A percentile compares a stretch with the other conserved stretches of the same genome.
These are phyloP conservation scores for Homarus americanus DNA, from an alignment of 1,140 invertebrate species.

Conservation along the genomic window DNA sequence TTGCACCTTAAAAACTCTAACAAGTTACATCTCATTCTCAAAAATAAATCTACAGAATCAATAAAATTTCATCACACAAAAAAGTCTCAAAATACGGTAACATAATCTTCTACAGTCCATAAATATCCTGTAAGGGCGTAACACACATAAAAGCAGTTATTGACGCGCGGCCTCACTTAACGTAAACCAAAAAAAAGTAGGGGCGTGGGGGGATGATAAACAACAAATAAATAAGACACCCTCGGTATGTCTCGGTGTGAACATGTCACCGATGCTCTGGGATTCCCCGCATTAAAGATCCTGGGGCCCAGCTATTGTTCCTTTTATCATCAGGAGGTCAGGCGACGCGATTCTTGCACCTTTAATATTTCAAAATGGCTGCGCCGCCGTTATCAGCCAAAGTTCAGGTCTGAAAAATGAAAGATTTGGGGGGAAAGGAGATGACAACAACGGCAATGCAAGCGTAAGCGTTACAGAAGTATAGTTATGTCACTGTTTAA, in stretches of 20 bases:
- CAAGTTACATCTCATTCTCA: too few relatives aligned
- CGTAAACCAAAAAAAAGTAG: background rate
- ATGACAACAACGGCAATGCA: conserved; percentile 4
- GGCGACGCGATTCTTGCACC: conserved; percentile 12
- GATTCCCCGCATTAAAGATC: conserved; percentile 47
- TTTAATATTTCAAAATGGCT: conserved; percentile 31
- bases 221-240: conserved; percentile 40
- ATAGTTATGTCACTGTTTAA: too few relatives aligned
- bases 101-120: too few relatives aligned
- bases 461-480: background rate
- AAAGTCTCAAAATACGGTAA: too few relatives aligned
- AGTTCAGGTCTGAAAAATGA: conserved; percentile 25
- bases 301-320: background rate
- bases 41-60: too few relatives aligned
- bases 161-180: background rate
- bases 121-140: too few relatives aligned
- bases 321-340: conserved; percentile 22
- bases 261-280: conserved; percentile 49
- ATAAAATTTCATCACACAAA: too few relatives aligned
- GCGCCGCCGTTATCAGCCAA: conserved; percentile 16
- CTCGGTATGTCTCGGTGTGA: conserved; percentile 20
- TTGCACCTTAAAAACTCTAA: too few relatives aligned
- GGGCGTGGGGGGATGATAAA: conserved; percentile 3
- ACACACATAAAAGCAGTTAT: too few relatives aligned
- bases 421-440: background rate